These are phyloP conservation scores for Neuroscelio doddi DNA, from an alignment of 2,888 invertebrate species.

Conservation along the genomic window DNA sequence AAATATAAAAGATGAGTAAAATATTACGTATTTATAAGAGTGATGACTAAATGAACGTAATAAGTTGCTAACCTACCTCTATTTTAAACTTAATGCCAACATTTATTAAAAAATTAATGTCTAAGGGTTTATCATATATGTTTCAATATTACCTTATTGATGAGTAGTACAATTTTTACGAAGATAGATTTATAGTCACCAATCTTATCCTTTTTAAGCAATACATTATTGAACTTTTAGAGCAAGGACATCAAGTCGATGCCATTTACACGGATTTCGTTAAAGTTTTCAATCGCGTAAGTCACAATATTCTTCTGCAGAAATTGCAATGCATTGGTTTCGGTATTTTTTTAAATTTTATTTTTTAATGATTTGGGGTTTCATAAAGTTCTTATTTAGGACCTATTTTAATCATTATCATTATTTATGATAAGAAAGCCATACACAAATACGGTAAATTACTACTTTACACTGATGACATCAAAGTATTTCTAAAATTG, in stretches of 20 bases:
- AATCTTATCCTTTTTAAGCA: slow-evolving; percentile 22
- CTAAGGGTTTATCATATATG: background rate
- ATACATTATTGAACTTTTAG: too few species aligned
- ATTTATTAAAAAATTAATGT: slow-evolving; percentile 18
- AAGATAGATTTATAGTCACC: slow-evolving; percentile 19
- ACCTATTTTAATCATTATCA: too few species aligned
- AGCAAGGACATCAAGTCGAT: slow-evolving; percentile 20
- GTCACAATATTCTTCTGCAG: slow-evolving; percentile 13
- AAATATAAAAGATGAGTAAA: slow-evolving; percentile 12
- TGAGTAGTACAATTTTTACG: slow-evolving; percentile 30
- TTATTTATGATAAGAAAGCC: too few species aligned
- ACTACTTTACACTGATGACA: too few species aligned
- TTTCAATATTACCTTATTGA: slow-evolving; percentile 7
- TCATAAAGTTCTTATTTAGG: too few species aligned
- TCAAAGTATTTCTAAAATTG: too few species aligned
- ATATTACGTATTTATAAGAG: slow-evolving; percentile 22
- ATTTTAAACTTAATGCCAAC: slow-evolving; percentile 19
- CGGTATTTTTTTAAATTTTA: too few species aligned
- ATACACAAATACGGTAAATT: too few species aligned
- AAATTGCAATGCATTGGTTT: too few species aligned
- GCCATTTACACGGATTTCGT: slow-evolving; percentile 29
- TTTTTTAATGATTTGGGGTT: too few species aligned
- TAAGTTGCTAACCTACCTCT: slow-evolving; percentile 21
- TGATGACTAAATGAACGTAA: slow-evolving; percentile 7
- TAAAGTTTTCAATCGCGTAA: slow-evolving; percentile 26